These are phyloP conservation scores for Chrysomela aeneicollis DNA, from an alignment of 2,888 invertebrate genomes.

Conservation along the genomic window DNA sequence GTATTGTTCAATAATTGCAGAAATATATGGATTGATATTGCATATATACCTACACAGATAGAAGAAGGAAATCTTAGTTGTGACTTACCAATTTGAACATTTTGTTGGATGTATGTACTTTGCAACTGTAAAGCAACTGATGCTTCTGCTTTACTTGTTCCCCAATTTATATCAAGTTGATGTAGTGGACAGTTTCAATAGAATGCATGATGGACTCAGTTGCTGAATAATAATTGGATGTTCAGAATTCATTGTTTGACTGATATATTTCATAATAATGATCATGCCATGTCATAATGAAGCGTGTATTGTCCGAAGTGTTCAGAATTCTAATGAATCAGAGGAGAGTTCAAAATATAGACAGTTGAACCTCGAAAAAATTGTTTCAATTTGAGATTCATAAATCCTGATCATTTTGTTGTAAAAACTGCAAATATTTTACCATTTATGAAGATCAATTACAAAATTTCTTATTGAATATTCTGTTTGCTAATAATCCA, in stretches of 20 bases:
- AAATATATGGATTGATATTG: too few species aligned
- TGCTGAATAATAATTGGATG: background rate
- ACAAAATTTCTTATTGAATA: too few species aligned
- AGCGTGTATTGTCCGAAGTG: background rate
- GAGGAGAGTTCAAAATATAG: background rate
- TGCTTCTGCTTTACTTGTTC: background rate
- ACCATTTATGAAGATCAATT: too few species aligned
- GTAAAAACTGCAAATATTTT: too few species aligned
- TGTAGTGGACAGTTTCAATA: background rate
- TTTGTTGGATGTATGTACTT: background rate
- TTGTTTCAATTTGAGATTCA: too few species aligned
- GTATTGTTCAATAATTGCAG: too few species aligned
- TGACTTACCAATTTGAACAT: slow-evolving; percentile 12
- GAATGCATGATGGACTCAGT: background rate
- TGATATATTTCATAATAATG: background rate
- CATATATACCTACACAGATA: too few species aligned
- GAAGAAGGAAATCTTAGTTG: background rate
- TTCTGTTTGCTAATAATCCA: too few species aligned
- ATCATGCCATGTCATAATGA: background rate
- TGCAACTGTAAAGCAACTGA: background rate
- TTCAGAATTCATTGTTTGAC: background rate
- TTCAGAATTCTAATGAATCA: background rate
- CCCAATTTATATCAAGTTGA: background rate
- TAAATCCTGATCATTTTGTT: too few species aligned
- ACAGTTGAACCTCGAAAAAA: too few species aligned